Percentiles rank a stretch among this genome's conserved stretches.
These are phyloP conservation scores for Rhegmatorhina hoffmannsi DNA, from an alignment of 2,113 vertebrate genomes.

Conservation along the genomic window DNA sequence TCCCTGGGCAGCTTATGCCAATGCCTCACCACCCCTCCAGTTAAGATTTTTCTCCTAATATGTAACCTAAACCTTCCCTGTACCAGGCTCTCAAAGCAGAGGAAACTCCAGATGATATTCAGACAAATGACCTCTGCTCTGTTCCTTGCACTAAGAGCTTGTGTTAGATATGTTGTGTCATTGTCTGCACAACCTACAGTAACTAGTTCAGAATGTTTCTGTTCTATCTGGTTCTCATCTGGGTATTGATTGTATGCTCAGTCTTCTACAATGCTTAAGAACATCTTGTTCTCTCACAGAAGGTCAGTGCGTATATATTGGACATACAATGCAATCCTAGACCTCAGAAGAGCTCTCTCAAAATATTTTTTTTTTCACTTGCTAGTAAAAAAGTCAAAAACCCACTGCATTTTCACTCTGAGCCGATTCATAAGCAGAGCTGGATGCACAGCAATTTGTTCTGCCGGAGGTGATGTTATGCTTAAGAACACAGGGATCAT, in stretches of 20 bases:
- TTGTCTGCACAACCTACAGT: background rate
- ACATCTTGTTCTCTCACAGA: background rate
- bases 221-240: background rate
- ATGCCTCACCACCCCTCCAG: background rate
- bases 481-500: background rate
- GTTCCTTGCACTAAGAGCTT: background rate
- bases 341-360: background rate
- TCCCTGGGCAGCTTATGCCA: background rate
- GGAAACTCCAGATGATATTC: background rate
- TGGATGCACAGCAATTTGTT: background rate
- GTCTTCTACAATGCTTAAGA: background rate
- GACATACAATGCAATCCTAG: background rate
- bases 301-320: background rate
- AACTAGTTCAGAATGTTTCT: background rate
- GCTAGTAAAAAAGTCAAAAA: background rate
- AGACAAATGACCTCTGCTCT: background rate
- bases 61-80: background rate
- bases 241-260: background rate
- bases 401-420: background rate
- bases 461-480: background rate
- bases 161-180: background rate
- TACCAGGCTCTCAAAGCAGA: background rate
- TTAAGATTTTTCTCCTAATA: background rate
- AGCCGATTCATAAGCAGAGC: constrained; percentile 9
- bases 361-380: constrained; percentile 10